Base-by-base conservation (phyloP, 2,888 invertebrate genomes). In the Timandra comae region DNA sequence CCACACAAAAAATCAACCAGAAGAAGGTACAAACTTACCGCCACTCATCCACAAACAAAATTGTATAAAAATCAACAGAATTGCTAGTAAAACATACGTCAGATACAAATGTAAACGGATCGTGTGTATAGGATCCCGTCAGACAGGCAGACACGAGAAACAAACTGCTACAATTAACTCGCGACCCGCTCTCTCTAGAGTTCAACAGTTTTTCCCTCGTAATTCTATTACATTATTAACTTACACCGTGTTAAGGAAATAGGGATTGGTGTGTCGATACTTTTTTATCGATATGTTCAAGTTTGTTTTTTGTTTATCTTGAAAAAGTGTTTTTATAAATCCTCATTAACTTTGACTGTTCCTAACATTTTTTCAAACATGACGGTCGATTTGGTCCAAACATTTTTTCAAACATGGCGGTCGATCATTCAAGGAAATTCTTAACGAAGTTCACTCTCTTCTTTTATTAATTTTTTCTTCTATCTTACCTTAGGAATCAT, bases 191-290 rank as follows among this genome's bases (percentile, higher is more conserved):
- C 65, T 60, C 53, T n/a, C n/a, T 62, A 55, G 64, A 79, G 81
- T 81, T 84, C 80, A 82, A 81, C 79, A 80, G 81, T 81, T 85
- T 85, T 84, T 81, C 79, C 71, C 73, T 74, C 75, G 80, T 85
- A 84, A 85, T 84, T 84, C 78, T 81, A 81, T 85, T 85, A 79
- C 82, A 84, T 84, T 82, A 85, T 84, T 84, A 84, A 84, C 79
- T 82, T 81, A 81, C 77, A 81, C 69, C 71, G 77, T 79, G 80
- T 77, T 72, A 77, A 75, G 68, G 62, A 67, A 70, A 36, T 56
- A 78, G 62, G 43, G 72, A 38, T 55, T 72, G 12, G 28, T 13
- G 30, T 40, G 30, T 20, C 27, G 35, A 27, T 38, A 34, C 13
- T 45, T 43, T n/a, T 16, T 16, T 16, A 16, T 16, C 16, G 16